These are phyloP conservation scores for Eupithecia abbreviata DNA, from an alignment of 2,888 invertebrate genomes.

Conservation along the genomic window DNA sequence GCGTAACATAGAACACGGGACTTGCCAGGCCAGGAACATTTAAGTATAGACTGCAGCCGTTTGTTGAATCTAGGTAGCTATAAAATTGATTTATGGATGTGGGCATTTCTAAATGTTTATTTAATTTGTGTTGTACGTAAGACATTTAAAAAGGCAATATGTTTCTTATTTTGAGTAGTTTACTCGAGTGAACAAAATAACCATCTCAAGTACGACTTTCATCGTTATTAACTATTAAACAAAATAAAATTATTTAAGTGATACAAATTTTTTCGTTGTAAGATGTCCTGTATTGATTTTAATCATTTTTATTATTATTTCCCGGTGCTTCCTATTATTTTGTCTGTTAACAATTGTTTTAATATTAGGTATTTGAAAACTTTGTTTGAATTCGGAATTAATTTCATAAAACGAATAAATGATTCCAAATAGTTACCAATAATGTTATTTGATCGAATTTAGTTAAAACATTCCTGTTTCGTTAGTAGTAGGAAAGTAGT, in stretches of 20 bases:
- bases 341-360: conserved; percentile 79
- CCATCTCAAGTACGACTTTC: conserved; percentile 5
- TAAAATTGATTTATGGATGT: conserved; percentile 20
- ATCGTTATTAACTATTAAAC: conserved; percentile 19
- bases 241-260: conserved; percentile 17
- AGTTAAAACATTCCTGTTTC: conserved; percentile 82
- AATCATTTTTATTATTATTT: conserved; percentile 61
- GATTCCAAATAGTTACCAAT: conserved; percentile 80
- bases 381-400: conserved; percentile 68
- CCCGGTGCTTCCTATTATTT: conserved; percentile 82
- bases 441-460: conserved; percentile 80
- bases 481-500: conserved; percentile 83
- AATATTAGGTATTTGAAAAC: conserved; percentile 69
- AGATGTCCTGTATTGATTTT: conserved; percentile 40
- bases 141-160: conserved; percentile 2
- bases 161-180: conserved; percentile 27
- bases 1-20: conserved; percentile 31
- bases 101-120: conserved; percentile 22
- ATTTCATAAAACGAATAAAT: conserved; percentile 58
- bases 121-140: conserved; percentile 19
- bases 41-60: conserved; percentile 1
- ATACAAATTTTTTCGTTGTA: conserved; percentile 27
- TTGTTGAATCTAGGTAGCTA: conserved; percentile 19
- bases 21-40: conserved; percentile 21
- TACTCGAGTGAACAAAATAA: conserved; percentile 8